These are phyloP conservation scores for Eulemur albifrons DNA, from an alignment of 2,797 vertebrate genomes.

Conservation along the genomic window DNA sequence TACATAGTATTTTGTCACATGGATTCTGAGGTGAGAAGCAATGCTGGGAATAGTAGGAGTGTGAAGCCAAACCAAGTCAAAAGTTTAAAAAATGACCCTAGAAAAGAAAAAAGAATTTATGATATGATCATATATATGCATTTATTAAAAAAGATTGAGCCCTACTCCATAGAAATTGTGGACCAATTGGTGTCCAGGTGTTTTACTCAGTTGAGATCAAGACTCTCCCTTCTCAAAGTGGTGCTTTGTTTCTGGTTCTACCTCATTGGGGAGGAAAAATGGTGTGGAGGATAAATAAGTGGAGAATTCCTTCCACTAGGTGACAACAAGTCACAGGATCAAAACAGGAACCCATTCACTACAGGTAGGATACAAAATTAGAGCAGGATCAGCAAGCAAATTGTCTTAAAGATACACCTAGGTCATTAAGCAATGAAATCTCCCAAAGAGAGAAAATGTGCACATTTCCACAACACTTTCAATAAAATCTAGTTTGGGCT, in stretches of 20 bases:
- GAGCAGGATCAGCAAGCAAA: not conserved
- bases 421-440: not conserved
- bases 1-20: not conserved
- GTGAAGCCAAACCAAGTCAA: not conserved
- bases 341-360: not conserved
- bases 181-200: not conserved
- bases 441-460: not conserved
- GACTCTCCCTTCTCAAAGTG: not conserved
- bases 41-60: not conserved
- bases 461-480: not conserved
- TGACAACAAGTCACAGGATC: not conserved
- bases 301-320: not conserved
- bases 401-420: not conserved
- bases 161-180: not conserved
- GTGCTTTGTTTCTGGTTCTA: not conserved
- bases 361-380: not conserved
- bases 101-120: not conserved
- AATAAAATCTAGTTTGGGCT: not conserved
- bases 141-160: not conserved
- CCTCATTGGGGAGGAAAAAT: not conserved
- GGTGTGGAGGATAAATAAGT: not conserved
- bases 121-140: not conserved
- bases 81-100: not conserved
- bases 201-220: not conserved
- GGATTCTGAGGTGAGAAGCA: not conserved